Conservation (phyloP, 2,888 invertebrate species). For the Arctia plantaginis region DNA sequence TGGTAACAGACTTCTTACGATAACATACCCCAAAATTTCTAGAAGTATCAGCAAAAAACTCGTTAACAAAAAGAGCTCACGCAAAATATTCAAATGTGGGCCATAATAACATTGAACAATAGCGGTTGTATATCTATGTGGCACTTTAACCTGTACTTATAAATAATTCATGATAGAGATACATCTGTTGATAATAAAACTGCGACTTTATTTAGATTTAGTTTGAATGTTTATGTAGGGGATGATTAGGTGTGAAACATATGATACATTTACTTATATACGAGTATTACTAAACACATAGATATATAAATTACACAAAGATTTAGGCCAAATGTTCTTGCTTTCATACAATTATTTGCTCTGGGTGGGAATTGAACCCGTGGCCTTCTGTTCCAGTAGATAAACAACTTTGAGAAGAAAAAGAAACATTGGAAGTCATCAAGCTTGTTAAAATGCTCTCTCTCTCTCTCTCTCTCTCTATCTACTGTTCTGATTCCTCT, state of each 20-base stretch:
- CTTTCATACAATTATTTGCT: background rate
- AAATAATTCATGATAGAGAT: slow-evolving; percentile 52
- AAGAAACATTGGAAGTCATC: background rate
- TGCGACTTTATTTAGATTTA: slow-evolving; percentile 13
- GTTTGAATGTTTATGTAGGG: background rate
- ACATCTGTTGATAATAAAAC: slow-evolving; percentile 33
- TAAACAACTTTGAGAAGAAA: background rate
- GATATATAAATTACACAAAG: too few species aligned
- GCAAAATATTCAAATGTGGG: slow-evolving; percentile 73
- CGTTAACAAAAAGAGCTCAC: slow-evolving; percentile 59
- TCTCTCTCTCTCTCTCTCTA: too few species aligned
- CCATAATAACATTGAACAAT: slow-evolving; percentile 62
- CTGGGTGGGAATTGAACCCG: too few species aligned
- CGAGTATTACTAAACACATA: too few species aligned
- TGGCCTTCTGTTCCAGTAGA: background rate
- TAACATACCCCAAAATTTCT: slow-evolving; percentile 17
- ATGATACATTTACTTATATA: background rate
- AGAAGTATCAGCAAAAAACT: slow-evolving; percentile 53
- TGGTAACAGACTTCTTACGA: slow-evolving; percentile 24
- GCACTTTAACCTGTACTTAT: slow-evolving; percentile 52
- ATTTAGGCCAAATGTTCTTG: background rate
- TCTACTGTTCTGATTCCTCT: background rate
- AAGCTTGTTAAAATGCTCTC: background rate
- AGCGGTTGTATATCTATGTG: slow-evolving; percentile 45
- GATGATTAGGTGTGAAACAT: background rate